A percentile compares a stretch with the other conserved stretches of the same genome.
These are phyloP conservation scores for Pantherophis vulpinus DNA, from an alignment of 2,797 vertebrate genomes.

Conservation along the genomic window DNA sequence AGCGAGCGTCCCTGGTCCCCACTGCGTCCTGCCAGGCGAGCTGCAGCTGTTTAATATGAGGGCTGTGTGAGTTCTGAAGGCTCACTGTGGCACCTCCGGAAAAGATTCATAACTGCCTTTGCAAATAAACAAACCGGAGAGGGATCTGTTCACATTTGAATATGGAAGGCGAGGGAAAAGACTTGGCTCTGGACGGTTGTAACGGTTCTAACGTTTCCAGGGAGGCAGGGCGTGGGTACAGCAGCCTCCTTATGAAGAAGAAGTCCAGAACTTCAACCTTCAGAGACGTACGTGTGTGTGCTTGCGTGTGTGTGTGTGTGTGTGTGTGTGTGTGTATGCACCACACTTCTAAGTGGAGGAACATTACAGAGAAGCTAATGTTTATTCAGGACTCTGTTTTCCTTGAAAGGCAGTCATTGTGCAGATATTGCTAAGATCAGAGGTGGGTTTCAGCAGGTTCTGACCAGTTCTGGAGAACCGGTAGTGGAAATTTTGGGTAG, in stretches of 20 bases:
- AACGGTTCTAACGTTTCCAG: conserved; percentile 36
- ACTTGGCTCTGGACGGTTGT: neutral
- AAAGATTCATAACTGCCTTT: conserved; percentile 13
- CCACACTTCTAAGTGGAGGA: neutral
- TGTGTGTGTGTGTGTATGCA: too few species aligned
- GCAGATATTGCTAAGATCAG: neutral
- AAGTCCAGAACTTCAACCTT: neutral
- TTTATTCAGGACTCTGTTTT: neutral
- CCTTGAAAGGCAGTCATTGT: neutral
- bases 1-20: neutral
- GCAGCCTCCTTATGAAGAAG: neutral
- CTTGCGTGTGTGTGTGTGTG: too few species aligned
- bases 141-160: neutral
- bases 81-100: neutral
- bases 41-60: neutral
- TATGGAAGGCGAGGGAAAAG: conserved; percentile 24
- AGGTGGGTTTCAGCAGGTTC: too few species aligned
- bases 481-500: too few species aligned
- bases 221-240: neutral
- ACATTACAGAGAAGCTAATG: neutral
- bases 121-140: conserved; percentile 32
- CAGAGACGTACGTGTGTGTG: neutral
- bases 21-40: neutral
- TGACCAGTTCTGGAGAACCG: too few species aligned
- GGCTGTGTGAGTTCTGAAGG: neutral